Evolutionary conservation across 1,140 invertebrate genomes (phyloP).

Genomic region (Steinernema feltiae): DNA sequence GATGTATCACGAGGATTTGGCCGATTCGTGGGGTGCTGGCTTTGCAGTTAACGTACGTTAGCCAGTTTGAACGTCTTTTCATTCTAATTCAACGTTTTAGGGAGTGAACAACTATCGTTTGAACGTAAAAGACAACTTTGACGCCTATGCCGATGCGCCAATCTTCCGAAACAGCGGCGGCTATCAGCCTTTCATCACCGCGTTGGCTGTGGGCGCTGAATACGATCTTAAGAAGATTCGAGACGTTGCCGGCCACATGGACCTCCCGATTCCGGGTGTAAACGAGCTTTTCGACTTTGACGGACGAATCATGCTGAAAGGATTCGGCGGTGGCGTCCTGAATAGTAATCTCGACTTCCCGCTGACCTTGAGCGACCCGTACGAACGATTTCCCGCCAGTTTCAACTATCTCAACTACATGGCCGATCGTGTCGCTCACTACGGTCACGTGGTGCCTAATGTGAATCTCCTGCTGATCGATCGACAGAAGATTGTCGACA

Average conservation of each 20-base stretch:
- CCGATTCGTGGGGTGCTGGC: constrained; percentile 41
- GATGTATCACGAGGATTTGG: constrained; percentile 42
- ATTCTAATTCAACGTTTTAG: constrained; percentile 11
- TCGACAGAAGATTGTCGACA: constrained; percentile 22
- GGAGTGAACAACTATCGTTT: constrained; percentile 30
- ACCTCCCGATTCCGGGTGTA: constrained; percentile 33
- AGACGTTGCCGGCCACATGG: constrained; percentile 32
- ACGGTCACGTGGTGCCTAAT: constrained; percentile 23
- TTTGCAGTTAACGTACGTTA: constrained; percentile 42
- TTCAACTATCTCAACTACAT: constrained; percentile 17
- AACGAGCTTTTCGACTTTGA: constrained; percentile 39
- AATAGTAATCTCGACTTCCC: constrained; percentile 32
- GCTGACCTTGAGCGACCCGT: constrained; percentile 32
- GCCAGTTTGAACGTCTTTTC: background rate
- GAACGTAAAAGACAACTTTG: constrained; percentile 31
- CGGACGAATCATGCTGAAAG: constrained; percentile 34
- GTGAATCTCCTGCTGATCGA: constrained; percentile 19
- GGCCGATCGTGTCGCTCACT: constrained; percentile 22
- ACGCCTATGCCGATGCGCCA: constrained; percentile 33
- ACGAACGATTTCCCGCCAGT: constrained; percentile 30
- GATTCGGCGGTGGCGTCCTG: constrained; percentile 21
- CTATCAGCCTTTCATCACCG: constrained; percentile 37
- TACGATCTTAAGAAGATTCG: constrained; percentile 34
- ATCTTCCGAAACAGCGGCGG: constrained; percentile 32
- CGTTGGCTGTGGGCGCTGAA: constrained; percentile 31